Evolutionary conservation across 2,113 vertebrate species (phyloP), one percentile per base, ranked within the genome.

Genomic region (Trichomycterus rosablanca): DNA sequence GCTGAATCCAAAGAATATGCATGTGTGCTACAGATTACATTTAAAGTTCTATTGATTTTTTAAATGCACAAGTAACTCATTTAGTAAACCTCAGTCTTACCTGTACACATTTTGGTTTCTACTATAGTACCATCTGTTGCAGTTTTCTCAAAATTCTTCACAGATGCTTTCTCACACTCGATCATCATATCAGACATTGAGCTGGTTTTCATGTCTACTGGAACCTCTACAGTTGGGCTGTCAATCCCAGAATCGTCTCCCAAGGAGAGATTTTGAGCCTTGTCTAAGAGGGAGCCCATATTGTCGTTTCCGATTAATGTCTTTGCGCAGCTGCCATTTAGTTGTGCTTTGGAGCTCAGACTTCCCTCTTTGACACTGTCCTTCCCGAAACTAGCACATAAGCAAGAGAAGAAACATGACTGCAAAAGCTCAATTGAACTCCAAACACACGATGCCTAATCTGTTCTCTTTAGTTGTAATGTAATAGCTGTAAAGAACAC

Each of bases 381-480:
- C n/a, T n/a, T n/a, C 43, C 18, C n/a, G 43, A 55, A 67, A 49
- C 73, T 68, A 51, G 9, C 18, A n/a, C 48, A 7, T 54, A 15
- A 74, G 11, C 32, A 46, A 59, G 16, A 22, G n/a, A 23, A 50
- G 23, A 19, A 57, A 35, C 58, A 19, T 55, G 10, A 63, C 15
- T 44, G 35, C 19, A 20, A 16, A 5, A 35, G 30, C 46, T 16
- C 11, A 70, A 4, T 53, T 39, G 35, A 5, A n/a, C 15, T 59
- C 39, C 12, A 45, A 52, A 52, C 20, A 32, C 7, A 5, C 26
- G 56, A 48, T 7, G 50, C 18, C 1, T 12, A 65, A 65, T 49
- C 32, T 65, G 43, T 39, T 28, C 54, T 35, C 26, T 54, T 23
- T 54, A 34, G 14, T 40, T 62, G 39, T 22, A 51, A 43, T 23